Base-by-base conservation (phyloP, 1,140 invertebrate genomes). In the Heliconius hermathena region DNA sequence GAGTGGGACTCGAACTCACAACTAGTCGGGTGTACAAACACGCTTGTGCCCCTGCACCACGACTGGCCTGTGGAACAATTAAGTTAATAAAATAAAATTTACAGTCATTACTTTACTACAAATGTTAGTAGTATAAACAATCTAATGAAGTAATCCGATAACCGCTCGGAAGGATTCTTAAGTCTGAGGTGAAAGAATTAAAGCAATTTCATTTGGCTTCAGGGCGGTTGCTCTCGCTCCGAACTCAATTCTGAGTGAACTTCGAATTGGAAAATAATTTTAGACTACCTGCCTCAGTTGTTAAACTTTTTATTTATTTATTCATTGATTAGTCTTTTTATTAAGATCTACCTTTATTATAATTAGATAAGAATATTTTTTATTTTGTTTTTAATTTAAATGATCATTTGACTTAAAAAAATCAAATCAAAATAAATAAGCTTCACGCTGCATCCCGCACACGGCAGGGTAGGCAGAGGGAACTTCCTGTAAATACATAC, bases 181-280 rank as follows among this genome's bases (percentile, higher is more conserved):
- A 78, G 74, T 81, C 79, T 78, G 80, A 84, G 81, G 81, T 84
- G 81, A 81, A 83, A 78, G 86, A 85, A 81, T 85, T 82, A 85
- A 84, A 82, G 83, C 82, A 86, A 86, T 86, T 82, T 84, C 86
- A 87, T 87, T 89, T 85, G 83, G 81, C 81, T 79, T 79, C 75
- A 38, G 81, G 80, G 77, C 81, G 82, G 81, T 75, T 81, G 81
- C 83, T 84, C 83, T 81, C 81, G 82, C 81, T 77, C 74, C 81
- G 78, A 88, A 87, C 83, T 89, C 85, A 82, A 89, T 85, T 86
- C 81, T 83, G 84, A 87, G 84, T 83, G 85, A 85, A 88, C 84
- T 86, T 86, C 82, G 80, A 85, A 88, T 87, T 84, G 81, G 82
- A 80, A 80, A 80, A 79, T 84, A 85, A 88, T 85, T 89, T 88